Base-by-base conservation (phyloP, 2,888 invertebrate genomes). In the Drosophila lutescens region DNA sequence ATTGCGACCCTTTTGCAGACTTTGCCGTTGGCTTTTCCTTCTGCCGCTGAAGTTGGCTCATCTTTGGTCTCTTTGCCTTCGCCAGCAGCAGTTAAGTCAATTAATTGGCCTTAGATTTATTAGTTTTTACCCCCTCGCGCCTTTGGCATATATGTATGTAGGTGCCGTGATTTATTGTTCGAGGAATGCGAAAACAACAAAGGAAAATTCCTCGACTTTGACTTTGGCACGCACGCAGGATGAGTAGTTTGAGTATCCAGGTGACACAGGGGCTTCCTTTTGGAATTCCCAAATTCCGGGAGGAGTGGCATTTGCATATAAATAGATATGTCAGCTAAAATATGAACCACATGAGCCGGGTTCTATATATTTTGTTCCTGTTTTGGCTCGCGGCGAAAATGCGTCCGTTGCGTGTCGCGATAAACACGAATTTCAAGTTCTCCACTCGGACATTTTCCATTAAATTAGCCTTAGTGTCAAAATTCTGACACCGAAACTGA, bases 31-130 rank as follows among this genome's bases (percentile, higher is more conserved):
- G 43, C 47, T 34, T 13, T 49, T 47, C 65, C 41, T 7, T 7
- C 1, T 26, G 7, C 23, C 23, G 23, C 4, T 23, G 26, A 26
- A 26, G 20, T 30, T 38, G 44, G 38, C 38, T 47, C 65, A 44
- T 51, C 54, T 66, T 36, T 63, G 62, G 65, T 41, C 23, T 63
- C 47, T 26, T 40, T 34, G 62, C 56, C 46, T 47, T 66, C 47
- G 70, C 84, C 84, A 78, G 70, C 76, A 83, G 72, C 88, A 88
- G 86, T 88, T 88, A 83, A 80, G 83, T 88, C 83, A 88, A 83
- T 83, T 83, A 83, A 83, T 83, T 83, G 83, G 83, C 84, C 67
- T 74, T 80, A 83, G 86, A 83, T 83, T 88, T 83, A 83, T 83
- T 88, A 86, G 84, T 74, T 76, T 86, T 77, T 80, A 76, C 77